Conservation (phyloP, 1,140 invertebrate species). For the Oncopeltus fasciatus region DNA sequence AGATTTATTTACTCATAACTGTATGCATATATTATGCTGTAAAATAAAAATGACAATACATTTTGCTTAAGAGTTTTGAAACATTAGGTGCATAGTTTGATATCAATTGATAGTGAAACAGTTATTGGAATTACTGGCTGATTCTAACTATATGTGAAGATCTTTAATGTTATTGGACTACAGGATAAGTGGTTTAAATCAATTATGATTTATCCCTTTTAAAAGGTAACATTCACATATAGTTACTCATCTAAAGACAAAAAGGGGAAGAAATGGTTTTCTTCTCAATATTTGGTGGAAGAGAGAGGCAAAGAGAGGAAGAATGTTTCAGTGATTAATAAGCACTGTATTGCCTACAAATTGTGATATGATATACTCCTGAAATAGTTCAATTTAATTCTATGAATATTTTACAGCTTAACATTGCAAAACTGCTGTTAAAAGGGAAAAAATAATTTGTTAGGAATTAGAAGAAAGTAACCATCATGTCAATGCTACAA, state of each 20-base stretch:
- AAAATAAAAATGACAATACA: conserved; percentile 8
- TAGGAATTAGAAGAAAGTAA: too few species aligned
- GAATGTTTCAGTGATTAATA: neutral
- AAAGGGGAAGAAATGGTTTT: neutral
- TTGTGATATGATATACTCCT: conserved; percentile 6
- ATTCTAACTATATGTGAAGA: neutral
- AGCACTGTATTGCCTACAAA: conserved; percentile 17
- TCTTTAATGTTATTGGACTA: neutral
- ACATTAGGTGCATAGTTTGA: conserved; percentile 4
- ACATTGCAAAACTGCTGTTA: too few species aligned
- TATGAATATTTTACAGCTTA: too few species aligned
- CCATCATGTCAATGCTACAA: too few species aligned
- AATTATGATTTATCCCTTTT: neutral
- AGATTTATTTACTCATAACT: neutral
- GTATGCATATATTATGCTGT: conserved; percentile 4
- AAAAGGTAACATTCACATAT: neutral
- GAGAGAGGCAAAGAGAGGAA: neutral
- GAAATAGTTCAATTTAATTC: too few species aligned
- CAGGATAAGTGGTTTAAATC: neutral
- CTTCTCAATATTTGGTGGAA: neutral
- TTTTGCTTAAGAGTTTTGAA: neutral
- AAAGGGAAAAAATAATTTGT: neutral
- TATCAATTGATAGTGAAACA: neutral
- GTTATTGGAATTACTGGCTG: conserved; percentile 7
- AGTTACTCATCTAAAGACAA: too few species aligned